phyloP scores from a whole-genome alignment of 2,113 vertebrate species.

The Arizona elegans region DNA sequence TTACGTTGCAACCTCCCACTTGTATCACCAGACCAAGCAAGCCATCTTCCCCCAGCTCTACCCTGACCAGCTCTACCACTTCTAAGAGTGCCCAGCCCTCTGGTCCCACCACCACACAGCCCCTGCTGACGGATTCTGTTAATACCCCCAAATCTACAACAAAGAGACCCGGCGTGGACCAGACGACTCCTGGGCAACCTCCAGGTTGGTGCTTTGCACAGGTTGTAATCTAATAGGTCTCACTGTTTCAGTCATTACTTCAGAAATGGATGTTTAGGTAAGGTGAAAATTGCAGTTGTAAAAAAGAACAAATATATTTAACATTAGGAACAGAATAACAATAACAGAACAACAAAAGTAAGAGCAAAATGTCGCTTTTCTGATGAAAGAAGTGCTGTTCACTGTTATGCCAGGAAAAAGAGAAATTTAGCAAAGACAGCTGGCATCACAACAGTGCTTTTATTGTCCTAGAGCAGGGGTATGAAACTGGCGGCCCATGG shows the following conservation, averaged over 20 bases:
- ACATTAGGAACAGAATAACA: neutral
- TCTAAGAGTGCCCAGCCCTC: no score
- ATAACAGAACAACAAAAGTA: neutral
- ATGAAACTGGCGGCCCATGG: no score
- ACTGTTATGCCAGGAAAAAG: neutral
- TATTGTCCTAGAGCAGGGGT: no score
- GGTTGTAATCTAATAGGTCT: neutral
- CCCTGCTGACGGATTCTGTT: neutral
- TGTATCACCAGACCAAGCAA: fast-evolving
- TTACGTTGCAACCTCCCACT: neutral
- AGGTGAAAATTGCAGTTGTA: neutral
- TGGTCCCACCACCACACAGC: neutral
- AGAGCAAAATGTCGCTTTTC: neutral
- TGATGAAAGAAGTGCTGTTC: neutral
- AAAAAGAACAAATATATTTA: neutral
- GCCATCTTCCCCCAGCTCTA: neutral
- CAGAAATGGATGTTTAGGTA: neutral
- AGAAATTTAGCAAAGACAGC: neutral
- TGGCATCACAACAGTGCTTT: neutral
- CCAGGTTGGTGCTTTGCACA: neutral
- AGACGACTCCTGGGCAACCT: neutral
- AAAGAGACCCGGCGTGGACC: neutral
- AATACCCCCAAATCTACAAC: neutral
- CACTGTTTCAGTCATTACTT: neutral
- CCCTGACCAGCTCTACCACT: neutral